Evolutionary conservation across 2,113 vertebrate species (phyloP), one percentile per base, ranked within the genome.

Genomic region (Tretioscincus oriximinensis): DNA sequence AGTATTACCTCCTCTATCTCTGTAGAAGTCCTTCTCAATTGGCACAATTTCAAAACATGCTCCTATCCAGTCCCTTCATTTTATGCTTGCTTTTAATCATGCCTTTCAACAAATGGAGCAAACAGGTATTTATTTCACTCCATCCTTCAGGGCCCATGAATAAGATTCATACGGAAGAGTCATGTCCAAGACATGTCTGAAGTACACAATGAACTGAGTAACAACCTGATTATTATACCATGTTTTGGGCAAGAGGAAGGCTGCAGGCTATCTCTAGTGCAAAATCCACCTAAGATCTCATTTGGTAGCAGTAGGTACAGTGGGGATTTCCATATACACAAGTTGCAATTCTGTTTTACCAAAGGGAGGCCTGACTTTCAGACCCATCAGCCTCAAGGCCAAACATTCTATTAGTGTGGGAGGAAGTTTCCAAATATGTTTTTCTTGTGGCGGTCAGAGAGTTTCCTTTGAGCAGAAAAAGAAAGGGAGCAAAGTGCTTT

Each of bases 351-450:
- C 47, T 66, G 20, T 9, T 20, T 9, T 58, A 9, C 22, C 18
- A n/a, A 5, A 16, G 9, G 45, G 24, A 20, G 1, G 9, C 49
- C 21, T 61, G 20, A 49, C 69, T 24, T 29, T 26, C 22, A 47
- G n/a, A 1, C 18, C 31, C 22, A 61, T 45, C 73, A 65, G 80
- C n/a, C 64, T 68, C 28, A 16, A 29, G 0, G 81, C 80, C 76
- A 61, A 41, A 66, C 5, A 69, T 28, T 21, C 51, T 14, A 11
- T 68, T n/a, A 31, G 21, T 74, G 87, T 79, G 86, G 77, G 81
- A 88, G 88, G 88, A 91, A 86, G 54, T 93, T 68, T 87, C 89
- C 87, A 87, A 89, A 89, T 87, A 73, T 88, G 81, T 76, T 87
- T 80, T 85, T 80, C 89, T 47, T 84, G 88, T 82, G 51, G 88